phyloP scores from a whole-genome alignment of 2,113 vertebrate species.

The Acanthochromis polyacanthus region DNA sequence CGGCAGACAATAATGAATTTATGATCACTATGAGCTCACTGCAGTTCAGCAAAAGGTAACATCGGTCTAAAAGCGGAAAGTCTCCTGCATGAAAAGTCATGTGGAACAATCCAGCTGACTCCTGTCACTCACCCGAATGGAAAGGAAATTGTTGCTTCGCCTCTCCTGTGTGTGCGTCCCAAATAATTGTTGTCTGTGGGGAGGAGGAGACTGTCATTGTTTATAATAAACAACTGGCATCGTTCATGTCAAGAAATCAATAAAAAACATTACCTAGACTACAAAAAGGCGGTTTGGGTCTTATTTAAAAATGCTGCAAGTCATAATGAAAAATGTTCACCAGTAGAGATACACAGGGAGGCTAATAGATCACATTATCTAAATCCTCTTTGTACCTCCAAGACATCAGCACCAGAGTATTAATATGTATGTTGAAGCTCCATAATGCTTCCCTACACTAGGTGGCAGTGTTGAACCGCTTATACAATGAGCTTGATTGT shows the following conservation, averaged over 20 bases:
- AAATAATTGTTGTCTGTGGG: slow-evolving; percentile 97
- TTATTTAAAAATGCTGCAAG: background rate
- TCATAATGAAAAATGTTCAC: slow-evolving; percentile 8
- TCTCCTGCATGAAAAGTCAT: slow-evolving; percentile 1
- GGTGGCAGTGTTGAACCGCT: slow-evolving; percentile 58
- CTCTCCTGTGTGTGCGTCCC: slow-evolving; percentile 99
- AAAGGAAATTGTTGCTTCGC: slow-evolving; percentile 99
- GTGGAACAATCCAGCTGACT: slow-evolving; percentile 40
- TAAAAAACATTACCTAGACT: slow-evolving; percentile 1
- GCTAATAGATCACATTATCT: background rate
- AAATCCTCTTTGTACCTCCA: background rate
- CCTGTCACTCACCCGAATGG: slow-evolving; percentile 91
- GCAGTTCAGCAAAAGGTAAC: slow-evolving; percentile 32
- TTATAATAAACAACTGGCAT: background rate
- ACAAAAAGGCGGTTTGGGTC: background rate
- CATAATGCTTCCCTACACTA: slow-evolving; percentile 36
- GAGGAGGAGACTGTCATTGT: slow-evolving; percentile 36
- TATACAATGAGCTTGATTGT: background rate
- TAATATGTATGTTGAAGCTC: background rate
- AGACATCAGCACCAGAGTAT: background rate
- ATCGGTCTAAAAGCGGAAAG: slow-evolving; percentile 26
- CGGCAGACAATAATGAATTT: background rate
- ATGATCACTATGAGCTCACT: background rate
- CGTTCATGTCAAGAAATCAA: background rate
- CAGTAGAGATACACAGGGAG: background rate